Base-by-base conservation (phyloP, 2,888 invertebrate species). In the Dysmachus trigonus region DNA sequence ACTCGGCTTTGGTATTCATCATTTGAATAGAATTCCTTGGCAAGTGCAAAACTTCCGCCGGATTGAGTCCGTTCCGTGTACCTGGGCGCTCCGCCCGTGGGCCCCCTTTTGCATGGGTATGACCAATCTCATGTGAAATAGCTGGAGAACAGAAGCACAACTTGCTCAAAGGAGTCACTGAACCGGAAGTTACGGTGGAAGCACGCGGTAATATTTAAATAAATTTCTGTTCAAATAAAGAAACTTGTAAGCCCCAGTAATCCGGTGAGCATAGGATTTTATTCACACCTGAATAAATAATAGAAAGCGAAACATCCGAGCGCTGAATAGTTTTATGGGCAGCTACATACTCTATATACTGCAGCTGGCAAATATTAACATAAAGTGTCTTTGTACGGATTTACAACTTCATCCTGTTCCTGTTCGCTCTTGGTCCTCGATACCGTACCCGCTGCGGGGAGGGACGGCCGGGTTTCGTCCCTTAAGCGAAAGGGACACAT, bases 251-350 rank as follows among this genome's bases (percentile, higher is more conserved):
- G 33, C 76, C 76, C 22, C 38, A 76, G 22, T 35, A 38, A 35
- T 33, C 76, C 38, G 13, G n/a, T 13, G 35, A 76, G 35, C 38
- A 22, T 22, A 38, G 38, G 35, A 76, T 35, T 35, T 38, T 76
- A 76, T 76, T 76, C 76, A 62, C 76, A 76, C 76, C 76, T 76
- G 76, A 76, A 76, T 76, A 76, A 76, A 76, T 76, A 76, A 38
- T 62, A 62, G 62, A 62, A 62, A 62, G 62, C 62, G 62, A 62
- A 62, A 62, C 62, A 62, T 62, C 62, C 62, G 18, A 62, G 62
- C 1, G 62, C 27, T 27, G 62, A 62, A 62, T 62, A 22, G 62
- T 62, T 62, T n/a, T n/a, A n/a, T n/a, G 22, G 62, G 62, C 62
- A 62, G 22, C 62, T 62, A 27, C n/a, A n/a, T n/a, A n/a, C n/a